phyloP scores from a whole-genome alignment of 2,113 vertebrate species.

The Phasianus colchicus region DNA sequence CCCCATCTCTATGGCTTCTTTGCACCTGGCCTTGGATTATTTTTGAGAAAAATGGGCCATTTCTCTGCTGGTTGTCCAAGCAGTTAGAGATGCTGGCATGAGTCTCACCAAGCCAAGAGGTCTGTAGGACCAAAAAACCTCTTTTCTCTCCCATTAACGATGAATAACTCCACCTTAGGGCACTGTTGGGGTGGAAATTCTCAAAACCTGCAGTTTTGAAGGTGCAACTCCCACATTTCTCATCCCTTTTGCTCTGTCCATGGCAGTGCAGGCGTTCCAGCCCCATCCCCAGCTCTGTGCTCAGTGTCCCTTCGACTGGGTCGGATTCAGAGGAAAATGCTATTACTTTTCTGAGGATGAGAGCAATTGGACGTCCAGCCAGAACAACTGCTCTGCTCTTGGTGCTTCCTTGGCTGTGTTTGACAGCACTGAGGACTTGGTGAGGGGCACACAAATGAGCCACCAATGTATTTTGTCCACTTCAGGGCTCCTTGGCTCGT shows the following conservation, averaged over 20 bases:
- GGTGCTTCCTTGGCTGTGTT: constrained; percentile 44
- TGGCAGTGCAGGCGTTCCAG: constrained; percentile 41
- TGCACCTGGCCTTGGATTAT: not conserved
- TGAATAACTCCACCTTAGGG: fast-evolving
- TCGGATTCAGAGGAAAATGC: constrained; percentile 33
- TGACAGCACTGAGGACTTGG: constrained; percentile 7
- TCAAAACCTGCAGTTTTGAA: not conserved
- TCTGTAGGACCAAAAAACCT: not conserved
- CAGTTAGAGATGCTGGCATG: not conserved
- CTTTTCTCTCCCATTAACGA: not conserved
- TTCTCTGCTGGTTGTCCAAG: not conserved
- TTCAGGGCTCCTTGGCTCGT: not conserved
- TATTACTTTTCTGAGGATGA: constrained; percentile 38
- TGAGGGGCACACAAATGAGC: not conserved
- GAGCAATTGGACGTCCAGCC: constrained; percentile 26
- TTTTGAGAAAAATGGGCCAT: no score
- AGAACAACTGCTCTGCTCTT: not conserved
- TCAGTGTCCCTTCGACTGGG: constrained; percentile 15
- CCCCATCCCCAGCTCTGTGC: not conserved
- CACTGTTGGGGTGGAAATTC: not conserved
- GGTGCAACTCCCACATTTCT: not conserved
- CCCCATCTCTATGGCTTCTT: no score
- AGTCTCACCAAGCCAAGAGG: not conserved
- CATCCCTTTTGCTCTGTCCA: not conserved
- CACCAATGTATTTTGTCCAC: fast-evolving